Base-by-base conservation (phyloP, 2,888 invertebrate genomes). In the Polyommatus iphigenia region DNA sequence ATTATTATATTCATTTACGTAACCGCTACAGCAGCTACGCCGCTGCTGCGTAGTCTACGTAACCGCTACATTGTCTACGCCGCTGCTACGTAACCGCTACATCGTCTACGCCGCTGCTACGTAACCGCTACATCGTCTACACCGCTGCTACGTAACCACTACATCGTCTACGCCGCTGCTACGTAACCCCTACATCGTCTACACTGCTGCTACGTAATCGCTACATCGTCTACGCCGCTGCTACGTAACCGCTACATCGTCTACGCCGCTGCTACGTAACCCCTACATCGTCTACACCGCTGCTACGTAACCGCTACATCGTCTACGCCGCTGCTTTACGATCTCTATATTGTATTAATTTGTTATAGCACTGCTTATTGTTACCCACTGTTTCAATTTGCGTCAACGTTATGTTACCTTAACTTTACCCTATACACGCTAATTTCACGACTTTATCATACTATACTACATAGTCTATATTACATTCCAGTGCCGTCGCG, bases 401-500 rank as follows among this genome's bases (percentile, higher is more conserved):
- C 54, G 4, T 15, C 13, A 54, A 8, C 8, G 10, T 20, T 62
- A 24, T 6, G 24, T 62, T 24, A 62, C 62, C 7, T n/a, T 6
- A 6, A n/a, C n/a, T 7, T 0, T 20, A n/a, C 8, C 6, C n/a
- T 8, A n/a, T 59, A n/a, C 3, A 24, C 24, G 7, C 62, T 7
- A 54, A 5, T 3, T 8, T 41, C 8, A 41, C 41, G 8, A 41
- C 8, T 41, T 41, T 41, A 50, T 50, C 50, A 50, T 15, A 13
- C 46, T 5, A 8, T 46, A 50, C 50, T 50, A 54, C 54, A 59
- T 24, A 10, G 67, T 32, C 29, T 32, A 18, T 6, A 20, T 46
- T 24, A 10, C 7, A 57, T 32, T 24, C 3, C 79, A 95, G 96
- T 96, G 80, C 96, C 97, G 29, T 96, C 96, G 73, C 96, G 97